Conservation (phyloP, 2,113 vertebrate species). For the Crotalus tigris region DNA sequence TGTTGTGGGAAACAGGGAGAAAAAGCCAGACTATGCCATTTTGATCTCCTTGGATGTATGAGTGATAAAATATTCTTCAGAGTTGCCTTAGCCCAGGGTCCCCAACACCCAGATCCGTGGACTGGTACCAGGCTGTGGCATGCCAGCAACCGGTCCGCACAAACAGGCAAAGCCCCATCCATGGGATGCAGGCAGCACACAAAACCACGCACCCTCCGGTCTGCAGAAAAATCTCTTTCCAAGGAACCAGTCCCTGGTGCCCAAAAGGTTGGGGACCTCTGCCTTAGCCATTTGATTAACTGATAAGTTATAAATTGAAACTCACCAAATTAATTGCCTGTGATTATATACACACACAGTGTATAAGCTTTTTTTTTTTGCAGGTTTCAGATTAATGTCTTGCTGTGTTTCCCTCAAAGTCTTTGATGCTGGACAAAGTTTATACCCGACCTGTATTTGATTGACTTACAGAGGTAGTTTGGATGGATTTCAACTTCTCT, state of each 20-base stretch:
- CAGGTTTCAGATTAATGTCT: not conserved
- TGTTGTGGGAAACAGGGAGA: not conserved
- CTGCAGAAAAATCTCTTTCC: too few species aligned
- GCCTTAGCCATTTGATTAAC: not conserved
- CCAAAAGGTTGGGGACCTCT: not conserved
- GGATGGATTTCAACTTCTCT: accelerated
- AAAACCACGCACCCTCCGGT: too few species aligned
- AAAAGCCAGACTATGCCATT: not conserved
- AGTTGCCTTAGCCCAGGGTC: not conserved
- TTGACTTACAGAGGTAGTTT: conserved; percentile 2
- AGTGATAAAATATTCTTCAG: not conserved
- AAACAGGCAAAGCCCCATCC: too few species aligned
- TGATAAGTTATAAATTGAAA: not conserved
- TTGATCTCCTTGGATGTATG: not conserved
- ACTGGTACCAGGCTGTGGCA: too few species aligned
- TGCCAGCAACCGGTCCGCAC: too few species aligned
- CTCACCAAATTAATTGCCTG: not conserved
- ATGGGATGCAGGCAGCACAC: too few species aligned
- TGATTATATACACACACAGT: not conserved
- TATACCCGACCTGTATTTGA: not conserved
- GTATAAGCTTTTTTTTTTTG: not conserved
- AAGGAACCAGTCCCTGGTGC: too few species aligned
- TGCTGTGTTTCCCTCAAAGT: not conserved
- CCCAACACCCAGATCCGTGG: too few species aligned
- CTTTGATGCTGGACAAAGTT: not conserved